Evolutionary conservation across 2,113 vertebrate species (phyloP), one percentile per base, ranked within the genome.

Genomic region (Mustela nigripes): DNA sequence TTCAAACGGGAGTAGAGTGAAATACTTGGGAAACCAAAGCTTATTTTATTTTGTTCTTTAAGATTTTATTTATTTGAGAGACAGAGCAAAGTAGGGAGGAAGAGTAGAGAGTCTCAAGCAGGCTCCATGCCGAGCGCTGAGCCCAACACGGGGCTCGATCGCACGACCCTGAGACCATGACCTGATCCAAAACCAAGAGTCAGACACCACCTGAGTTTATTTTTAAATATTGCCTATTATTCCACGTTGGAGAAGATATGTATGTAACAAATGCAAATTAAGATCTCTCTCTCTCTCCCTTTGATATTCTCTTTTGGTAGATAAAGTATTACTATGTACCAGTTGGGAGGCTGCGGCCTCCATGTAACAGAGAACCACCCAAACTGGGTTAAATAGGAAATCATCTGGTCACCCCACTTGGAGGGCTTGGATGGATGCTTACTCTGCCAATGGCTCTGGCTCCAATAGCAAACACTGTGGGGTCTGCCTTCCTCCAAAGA

Each of bases 381-480:
- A 53, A 21, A 60, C 9, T 1, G 19, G 67, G 18, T 65, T 48
- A 2, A 14, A 7, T 6, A 19, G 48, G 16, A 31, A 36, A 11
- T 36, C 26, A 8, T 2, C 16, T 2, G 5, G 31, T 22, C 73
- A 33, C 5, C 45, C 21, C 31, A 33, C 33, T 2, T 6, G 0
- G 39, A 6, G 5, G 22, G 65, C 33, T 15, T 76, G 74, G 24
- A 18, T 14, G 9, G 26, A 31, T 8, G 4, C 48, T 5, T 18
- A 7, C 58, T 48, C 8, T 4, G 3, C 42, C n/a, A 62, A 24
- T 2, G 28, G 26, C 10, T n/a, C 24, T n/a, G 21, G 39, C 28
- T 39, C n/a, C 15, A 33, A 1, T 0, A 50, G 39, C 10, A 3
- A 1, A 9, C 19, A 8, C 4, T 28, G 16, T 56, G 53, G 2